Conservation (phyloP, 1,140 invertebrate species). For the Penaeus chinensis region DNA sequence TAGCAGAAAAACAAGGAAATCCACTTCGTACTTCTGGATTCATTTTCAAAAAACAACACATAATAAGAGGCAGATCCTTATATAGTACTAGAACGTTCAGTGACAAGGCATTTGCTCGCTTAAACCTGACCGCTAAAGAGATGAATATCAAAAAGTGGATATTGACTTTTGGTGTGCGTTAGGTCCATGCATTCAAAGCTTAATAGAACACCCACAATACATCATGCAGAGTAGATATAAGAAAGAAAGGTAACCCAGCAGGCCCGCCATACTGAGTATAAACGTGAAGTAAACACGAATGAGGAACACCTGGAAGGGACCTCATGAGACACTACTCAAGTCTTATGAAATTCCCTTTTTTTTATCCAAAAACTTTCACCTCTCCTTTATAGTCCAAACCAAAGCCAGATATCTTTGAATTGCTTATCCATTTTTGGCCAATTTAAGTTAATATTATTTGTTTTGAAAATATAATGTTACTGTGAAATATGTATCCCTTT, state of each 20-base stretch:
- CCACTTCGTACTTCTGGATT: too few species aligned
- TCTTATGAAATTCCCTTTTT: background rate
- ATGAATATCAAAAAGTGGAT: conserved; percentile 5
- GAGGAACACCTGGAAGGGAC: conserved; percentile 10
- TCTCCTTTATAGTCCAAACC: too few species aligned
- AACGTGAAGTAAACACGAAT: conserved; percentile 24
- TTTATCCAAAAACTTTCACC: background rate
- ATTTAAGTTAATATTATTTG: too few species aligned
- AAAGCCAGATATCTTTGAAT: too few species aligned
- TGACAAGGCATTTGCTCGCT: conserved; percentile 50
- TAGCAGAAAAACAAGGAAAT: too few species aligned
- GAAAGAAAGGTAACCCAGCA: conserved; percentile 42
- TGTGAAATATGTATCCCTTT: too few species aligned
- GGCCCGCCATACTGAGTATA: conserved; percentile 52
- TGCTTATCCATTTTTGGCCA: too few species aligned
- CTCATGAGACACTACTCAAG: background rate
- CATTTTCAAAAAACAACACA: conserved; percentile 34
- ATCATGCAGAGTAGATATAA: conserved; percentile 52
- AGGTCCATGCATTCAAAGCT: conserved; percentile 54
- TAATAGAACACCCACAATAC: conserved; percentile 52
- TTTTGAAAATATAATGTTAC: too few species aligned
- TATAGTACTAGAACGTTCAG: conserved; percentile 42
- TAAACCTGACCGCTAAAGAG: conserved; percentile 10
- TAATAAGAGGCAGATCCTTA: conserved; percentile 45
- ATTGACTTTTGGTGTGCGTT: conserved; percentile 39